These are phyloP conservation scores for Typhlichthys eigenmanni DNA, from an alignment of 2,797 vertebrate genomes.

Conservation along the genomic window DNA sequence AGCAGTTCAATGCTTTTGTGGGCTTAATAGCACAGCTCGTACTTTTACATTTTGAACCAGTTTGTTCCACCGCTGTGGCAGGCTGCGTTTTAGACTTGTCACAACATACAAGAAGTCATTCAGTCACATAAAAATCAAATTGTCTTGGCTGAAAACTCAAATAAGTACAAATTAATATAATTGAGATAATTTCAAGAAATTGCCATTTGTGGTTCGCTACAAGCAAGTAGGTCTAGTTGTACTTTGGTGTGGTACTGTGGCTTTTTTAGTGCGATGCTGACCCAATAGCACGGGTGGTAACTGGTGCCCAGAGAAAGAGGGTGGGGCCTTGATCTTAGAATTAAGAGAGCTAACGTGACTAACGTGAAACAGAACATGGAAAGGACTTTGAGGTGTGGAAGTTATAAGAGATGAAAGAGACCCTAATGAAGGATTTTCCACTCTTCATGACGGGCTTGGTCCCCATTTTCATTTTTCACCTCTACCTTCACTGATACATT, in stretches of 20 bases:
- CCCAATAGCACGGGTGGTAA: conserved; percentile 36
- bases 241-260: neutral
- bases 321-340: conserved; percentile 40
- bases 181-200: conserved; percentile 7
- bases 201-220: conserved; percentile 20
- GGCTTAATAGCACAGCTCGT: no score
- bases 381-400: conserved; percentile 52
- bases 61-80: no score
- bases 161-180: neutral
- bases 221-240: conserved; percentile 19
- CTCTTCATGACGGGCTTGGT: conserved; percentile 49
- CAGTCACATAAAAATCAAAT: no score
- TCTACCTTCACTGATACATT: conserved; percentile 34
- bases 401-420: conserved; percentile 56
- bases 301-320: conserved; percentile 17
- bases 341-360: conserved; percentile 31
- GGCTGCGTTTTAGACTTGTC: no score
- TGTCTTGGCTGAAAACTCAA: no score
- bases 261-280: neutral
- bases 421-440: conserved; percentile 50
- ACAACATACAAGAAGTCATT: no score
- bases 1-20: no score
- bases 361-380: conserved; percentile 56
- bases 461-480: conserved; percentile 53
- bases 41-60: no score